phyloP scores from a whole-genome alignment of 92 coral and sea anemone species.

The Epizoanthus fatuus region DNA sequence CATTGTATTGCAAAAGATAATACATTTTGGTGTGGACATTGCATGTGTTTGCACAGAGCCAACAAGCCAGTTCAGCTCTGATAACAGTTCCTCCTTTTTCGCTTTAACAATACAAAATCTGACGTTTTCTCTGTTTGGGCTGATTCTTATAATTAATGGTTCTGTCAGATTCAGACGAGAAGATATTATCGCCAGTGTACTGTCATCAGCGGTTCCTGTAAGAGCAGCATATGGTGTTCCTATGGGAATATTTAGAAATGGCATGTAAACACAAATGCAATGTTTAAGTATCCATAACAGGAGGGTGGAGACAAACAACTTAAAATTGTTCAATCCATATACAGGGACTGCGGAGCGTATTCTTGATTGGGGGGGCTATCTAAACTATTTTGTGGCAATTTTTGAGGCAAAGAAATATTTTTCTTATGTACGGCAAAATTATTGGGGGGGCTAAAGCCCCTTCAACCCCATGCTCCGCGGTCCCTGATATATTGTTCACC shows the following conservation, averaged over 20 bases:
- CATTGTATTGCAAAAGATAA: slow-evolving; percentile 27
- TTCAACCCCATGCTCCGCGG: too few relatives aligned
- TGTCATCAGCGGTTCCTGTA: background rate
- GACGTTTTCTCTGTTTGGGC: background rate
- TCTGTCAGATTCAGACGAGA: background rate
- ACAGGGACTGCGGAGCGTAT: too few relatives aligned
- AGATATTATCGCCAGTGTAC: background rate
- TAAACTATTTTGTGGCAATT: too few relatives aligned
- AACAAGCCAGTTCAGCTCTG: slow-evolving; percentile 47
- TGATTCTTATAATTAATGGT: background rate
- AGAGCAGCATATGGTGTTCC: slow-evolving; percentile 6
- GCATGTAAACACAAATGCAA: background rate
- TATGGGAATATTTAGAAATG: background rate
- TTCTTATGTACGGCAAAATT: too few relatives aligned
- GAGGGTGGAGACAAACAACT: too few relatives aligned
- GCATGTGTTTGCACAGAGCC: slow-evolving; percentile 9
- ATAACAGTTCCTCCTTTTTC: background rate
- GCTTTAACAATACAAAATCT: background rate
- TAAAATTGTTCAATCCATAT: too few relatives aligned
- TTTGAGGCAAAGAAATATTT: too few relatives aligned
- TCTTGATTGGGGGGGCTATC: too few relatives aligned
- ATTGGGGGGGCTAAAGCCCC: too few relatives aligned
- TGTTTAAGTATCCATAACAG: too few relatives aligned
- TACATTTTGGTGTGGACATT: slow-evolving; percentile 31
- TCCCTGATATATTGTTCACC: too few relatives aligned